phyloP scores from a whole-genome alignment of 35 echinoderm and acorn worm species.

The Hemicentrotus pulcherrimus region DNA sequence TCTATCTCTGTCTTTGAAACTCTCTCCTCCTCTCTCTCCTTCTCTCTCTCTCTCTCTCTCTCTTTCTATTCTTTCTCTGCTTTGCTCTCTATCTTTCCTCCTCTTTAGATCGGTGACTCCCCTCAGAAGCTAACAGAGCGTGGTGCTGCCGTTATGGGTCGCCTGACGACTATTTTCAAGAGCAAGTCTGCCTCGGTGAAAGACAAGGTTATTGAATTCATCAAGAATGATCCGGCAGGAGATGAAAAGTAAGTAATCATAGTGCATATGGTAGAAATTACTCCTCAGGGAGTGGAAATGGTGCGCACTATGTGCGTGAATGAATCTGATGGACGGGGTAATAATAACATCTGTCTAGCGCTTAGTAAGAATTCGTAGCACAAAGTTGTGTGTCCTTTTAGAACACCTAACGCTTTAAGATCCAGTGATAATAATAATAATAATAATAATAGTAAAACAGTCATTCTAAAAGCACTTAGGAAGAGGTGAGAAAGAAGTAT shows the following conservation, averaged over 20 bases:
- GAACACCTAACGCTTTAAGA: no score
- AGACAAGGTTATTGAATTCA: constrained; percentile 92
- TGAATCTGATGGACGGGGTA: no score
- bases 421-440: no score
- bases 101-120: constrained; percentile 78
- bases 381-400: no score
- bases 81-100: constrained; percentile 31
- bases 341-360: no score
- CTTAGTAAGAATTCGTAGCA: no score
- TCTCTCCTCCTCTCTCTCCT: not conserved
- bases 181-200: constrained; percentile 85
- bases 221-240: constrained; percentile 83
- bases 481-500: no score
- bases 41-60: not conserved
- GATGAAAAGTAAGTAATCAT: constrained; percentile 83
- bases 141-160: constrained; percentile 88
- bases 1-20: not conserved
- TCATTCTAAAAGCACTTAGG: no score
- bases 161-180: constrained; percentile 85
- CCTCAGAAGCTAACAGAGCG: constrained; percentile 88
- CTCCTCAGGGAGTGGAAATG: no score
- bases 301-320: no score
- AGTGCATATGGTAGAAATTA: no score
- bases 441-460: no score
- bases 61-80: constrained; percentile 4